Evolutionary conservation across 2,797 vertebrate genomes (phyloP), one percentile per base, ranked within the genome.

Genomic region (Odontamblyopus rebecca): DNA sequence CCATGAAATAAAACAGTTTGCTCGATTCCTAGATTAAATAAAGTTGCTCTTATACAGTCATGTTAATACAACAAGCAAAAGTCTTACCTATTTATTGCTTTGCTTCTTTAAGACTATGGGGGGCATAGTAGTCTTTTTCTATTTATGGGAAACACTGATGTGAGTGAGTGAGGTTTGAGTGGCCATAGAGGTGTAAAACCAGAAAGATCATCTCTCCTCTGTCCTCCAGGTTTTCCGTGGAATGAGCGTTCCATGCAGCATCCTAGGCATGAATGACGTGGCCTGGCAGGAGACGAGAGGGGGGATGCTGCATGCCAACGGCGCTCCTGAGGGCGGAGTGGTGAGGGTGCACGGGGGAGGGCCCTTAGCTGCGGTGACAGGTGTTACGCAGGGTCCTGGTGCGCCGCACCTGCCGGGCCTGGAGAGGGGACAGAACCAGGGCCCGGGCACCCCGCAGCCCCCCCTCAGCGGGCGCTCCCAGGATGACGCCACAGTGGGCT

Each of bases 211-310:
- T 48, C 44, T 44, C 41, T 48, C 44, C 44, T 48, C 35, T 62
- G 30, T 62, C n/a, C 13, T 78, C 29, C 13, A 93, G 92, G 85
- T 93, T 93, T 93, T 86, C 86, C 77, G 84, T 93, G 92, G 89
- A 94, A 92, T 95, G 93, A 95, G 90, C 84, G 85, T 95, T 93
- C 92, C 86, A 81, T 94, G 93, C 93, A 93, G 92, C 88, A 89
- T 95, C 86, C 88, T 94, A 89, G 92, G 93, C 88, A 92, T 92
- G 94, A 95, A 90, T 94, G 94, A 95, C 91, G 93, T 93, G 93
- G 86, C 86, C 87, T 95, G 94, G 94, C 93, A 94, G 92, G 93
- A 95, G 89, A 91, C 91, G 35, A 91, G 93, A 90, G 92, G 86
- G 80, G 88, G 90, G 88, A 92, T 94, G 92, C 93, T 94, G 93